Evolutionary conservation across 2,797 vertebrate genomes (phyloP).

Genomic region (Urophycis tenuis): DNA sequence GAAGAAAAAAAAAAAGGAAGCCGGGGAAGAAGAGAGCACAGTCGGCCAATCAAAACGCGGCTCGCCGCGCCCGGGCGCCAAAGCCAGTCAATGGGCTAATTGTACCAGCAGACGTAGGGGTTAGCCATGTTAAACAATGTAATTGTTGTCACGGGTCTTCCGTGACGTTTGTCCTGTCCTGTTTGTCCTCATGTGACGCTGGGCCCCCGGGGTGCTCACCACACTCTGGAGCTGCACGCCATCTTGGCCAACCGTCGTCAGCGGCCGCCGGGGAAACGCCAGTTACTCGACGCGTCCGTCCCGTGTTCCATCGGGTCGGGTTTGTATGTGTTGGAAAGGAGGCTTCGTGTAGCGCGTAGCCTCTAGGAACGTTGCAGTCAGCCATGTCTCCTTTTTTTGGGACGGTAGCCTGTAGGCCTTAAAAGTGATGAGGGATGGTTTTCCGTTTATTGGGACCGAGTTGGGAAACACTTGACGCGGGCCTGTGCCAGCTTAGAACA

Average conservation of each 20-base stretch:
- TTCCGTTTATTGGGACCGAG: not conserved
- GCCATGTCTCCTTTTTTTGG: too few relatives aligned
- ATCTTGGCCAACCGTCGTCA: not conserved
- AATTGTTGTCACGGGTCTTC: constrained; percentile 42
- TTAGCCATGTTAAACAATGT: constrained; percentile 48
- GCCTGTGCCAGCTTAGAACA: not conserved
- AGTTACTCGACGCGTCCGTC: not conserved
- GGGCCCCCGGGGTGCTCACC: constrained; percentile 24
- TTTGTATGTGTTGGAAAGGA: too few relatives aligned
- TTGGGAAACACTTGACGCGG: not conserved
- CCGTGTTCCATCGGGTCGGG: too few relatives aligned
- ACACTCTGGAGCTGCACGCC: not conserved
- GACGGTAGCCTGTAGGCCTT: too few relatives aligned
- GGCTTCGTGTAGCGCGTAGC: too few relatives aligned
- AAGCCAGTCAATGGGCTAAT: constrained; percentile 54
- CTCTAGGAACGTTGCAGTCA: too few relatives aligned
- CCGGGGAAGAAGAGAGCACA: not conserved
- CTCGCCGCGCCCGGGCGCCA: constrained; percentile 50
- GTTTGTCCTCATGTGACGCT: too few relatives aligned
- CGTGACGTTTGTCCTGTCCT: constrained; percentile 56
- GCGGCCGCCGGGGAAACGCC: not conserved
- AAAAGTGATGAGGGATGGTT: too few relatives aligned
- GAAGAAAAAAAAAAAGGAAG: constrained; percentile 5
- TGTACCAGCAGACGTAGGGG: constrained; percentile 55
- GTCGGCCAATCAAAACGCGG: constrained; percentile 45